These are phyloP conservation scores for Asbolus verrucosus DNA, from an alignment of 1,140 invertebrate genomes.

Conservation along the genomic window DNA sequence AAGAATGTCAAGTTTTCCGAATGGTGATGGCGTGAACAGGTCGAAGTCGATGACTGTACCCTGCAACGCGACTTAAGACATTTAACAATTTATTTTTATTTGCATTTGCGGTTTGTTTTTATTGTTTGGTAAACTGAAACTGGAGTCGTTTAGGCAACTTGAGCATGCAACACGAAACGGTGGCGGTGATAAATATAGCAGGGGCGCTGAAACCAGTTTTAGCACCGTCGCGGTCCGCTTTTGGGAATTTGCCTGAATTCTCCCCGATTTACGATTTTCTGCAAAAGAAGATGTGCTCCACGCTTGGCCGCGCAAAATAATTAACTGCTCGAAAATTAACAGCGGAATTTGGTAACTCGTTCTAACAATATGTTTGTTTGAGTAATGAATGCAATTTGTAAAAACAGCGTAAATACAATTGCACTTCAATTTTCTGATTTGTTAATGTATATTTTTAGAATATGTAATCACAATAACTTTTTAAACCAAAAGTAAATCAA, in stretches of 20 bases:
- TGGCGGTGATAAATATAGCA: conserved; percentile 53
- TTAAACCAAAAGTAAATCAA: no score
- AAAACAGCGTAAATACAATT: no score
- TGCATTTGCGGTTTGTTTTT: conserved; percentile 39
- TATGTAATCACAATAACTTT: no score
- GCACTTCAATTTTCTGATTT: no score
- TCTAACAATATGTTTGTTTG: no score
- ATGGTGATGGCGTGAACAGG: conserved; percentile 24
- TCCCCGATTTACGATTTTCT: conserved; percentile 25
- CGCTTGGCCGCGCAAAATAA: conserved; percentile 6
- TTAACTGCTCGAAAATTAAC: conserved; percentile 17
- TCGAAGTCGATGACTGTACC: conserved; percentile 17
- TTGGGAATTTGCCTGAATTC: conserved; percentile 43
- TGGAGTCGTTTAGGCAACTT: conserved; percentile 48
- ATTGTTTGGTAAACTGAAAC: conserved; percentile 45
- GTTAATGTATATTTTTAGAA: no score
- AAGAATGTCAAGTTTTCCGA: conserved; percentile 21
- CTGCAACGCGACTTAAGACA: conserved; percentile 37
- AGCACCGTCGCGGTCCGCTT: conserved; percentile 44
- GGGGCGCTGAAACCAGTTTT: conserved; percentile 51
- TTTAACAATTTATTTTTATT: conserved; percentile 47
- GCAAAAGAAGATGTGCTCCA: conserved; percentile 12
- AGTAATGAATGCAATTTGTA: no score
- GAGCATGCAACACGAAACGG: conserved; percentile 53
- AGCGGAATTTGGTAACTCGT: conserved; percentile 15